Conservation (phyloP, 2,888 invertebrate genomes). For the Matsumyia berberina region DNA sequence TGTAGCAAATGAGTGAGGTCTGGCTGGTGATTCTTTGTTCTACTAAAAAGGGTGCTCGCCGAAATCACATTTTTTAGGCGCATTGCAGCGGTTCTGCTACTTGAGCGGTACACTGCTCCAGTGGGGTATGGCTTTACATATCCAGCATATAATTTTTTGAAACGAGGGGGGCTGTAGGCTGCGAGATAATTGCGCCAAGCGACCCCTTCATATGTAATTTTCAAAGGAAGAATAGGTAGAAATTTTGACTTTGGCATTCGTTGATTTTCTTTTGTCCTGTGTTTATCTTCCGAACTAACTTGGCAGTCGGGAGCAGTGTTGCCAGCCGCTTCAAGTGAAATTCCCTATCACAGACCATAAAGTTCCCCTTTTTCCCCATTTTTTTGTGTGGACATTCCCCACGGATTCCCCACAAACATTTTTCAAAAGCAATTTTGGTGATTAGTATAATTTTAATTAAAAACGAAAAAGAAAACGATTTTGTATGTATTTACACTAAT, state of each 20-base stretch:
- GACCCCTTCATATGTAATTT: conserved; percentile 46
- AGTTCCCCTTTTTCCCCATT: too few relatives aligned
- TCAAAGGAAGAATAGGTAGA: too few relatives aligned
- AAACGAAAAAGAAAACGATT: too few relatives aligned
- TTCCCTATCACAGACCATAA: too few relatives aligned
- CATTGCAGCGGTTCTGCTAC: conserved; percentile 64
- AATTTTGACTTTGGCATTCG: not conserved
- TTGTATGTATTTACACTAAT: too few relatives aligned
- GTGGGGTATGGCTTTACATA: conserved; percentile 85
- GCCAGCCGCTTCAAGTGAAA: too few relatives aligned
- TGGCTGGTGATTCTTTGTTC: not conserved
- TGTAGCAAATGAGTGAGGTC: conserved; percentile 6
- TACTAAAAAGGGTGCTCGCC: conserved; percentile 70
- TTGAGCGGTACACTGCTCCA: conserved; percentile 76
- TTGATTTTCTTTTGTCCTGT: not conserved
- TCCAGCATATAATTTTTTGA: conserved; percentile 84
- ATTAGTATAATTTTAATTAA: too few relatives aligned
- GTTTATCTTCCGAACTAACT: not conserved
- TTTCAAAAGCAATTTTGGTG: too few relatives aligned
- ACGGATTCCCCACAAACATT: too few relatives aligned
- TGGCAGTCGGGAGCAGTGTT: too few relatives aligned
- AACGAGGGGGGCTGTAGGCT: conserved; percentile 75
- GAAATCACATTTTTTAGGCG: conserved; percentile 41
- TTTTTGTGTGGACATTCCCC: too few relatives aligned
- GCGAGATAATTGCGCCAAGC: conserved; percentile 65